Percentiles rank a stretch among this genome's conserved stretches.
phyloP scores from a whole-genome alignment of 2,888 invertebrate genomes.

The Apotomis capreana region DNA sequence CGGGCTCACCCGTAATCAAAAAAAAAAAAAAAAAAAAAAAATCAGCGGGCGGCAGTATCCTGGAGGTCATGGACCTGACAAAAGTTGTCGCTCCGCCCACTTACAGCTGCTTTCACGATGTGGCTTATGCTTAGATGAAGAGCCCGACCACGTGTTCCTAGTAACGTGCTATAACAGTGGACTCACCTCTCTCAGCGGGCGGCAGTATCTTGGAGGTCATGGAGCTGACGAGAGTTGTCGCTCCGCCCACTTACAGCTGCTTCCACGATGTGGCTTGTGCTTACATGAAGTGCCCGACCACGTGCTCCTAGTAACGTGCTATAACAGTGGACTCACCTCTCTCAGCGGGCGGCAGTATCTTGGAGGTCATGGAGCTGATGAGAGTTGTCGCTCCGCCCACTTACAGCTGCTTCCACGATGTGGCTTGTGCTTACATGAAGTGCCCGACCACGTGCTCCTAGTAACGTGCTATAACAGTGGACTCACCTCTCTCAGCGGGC shows the following conservation, averaged over 20 bases:
- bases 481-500: slow-evolving; percentile 86
- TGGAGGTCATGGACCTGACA: slow-evolving; percentile 87
- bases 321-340: slow-evolving; percentile 78
- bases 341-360: slow-evolving; percentile 87
- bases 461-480: slow-evolving; percentile 55
- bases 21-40: no score
- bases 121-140: slow-evolving; percentile 86
- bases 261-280: slow-evolving; percentile 77
- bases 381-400: slow-evolving; percentile 91
- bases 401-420: slow-evolving; percentile 81
- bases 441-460: slow-evolving; percentile 88
- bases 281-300: slow-evolving; percentile 87
- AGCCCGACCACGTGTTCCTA: slow-evolving; percentile 88
- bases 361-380: slow-evolving; percentile 91
- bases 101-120: slow-evolving; percentile 81
- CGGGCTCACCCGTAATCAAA: no score
- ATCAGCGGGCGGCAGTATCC: no score
- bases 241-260: slow-evolving; percentile 88
- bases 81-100: slow-evolving; percentile 91
- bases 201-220: slow-evolving; percentile 91
- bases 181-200: slow-evolving; percentile 86
- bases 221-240: slow-evolving; percentile 91
- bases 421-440: slow-evolving; percentile 86
- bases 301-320: slow-evolving; percentile 84
- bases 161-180: slow-evolving; percentile 55